Base-by-base conservation (phyloP, 92 coral and sea anemone species). In the Anthopleura xanthogrammica region DNA sequence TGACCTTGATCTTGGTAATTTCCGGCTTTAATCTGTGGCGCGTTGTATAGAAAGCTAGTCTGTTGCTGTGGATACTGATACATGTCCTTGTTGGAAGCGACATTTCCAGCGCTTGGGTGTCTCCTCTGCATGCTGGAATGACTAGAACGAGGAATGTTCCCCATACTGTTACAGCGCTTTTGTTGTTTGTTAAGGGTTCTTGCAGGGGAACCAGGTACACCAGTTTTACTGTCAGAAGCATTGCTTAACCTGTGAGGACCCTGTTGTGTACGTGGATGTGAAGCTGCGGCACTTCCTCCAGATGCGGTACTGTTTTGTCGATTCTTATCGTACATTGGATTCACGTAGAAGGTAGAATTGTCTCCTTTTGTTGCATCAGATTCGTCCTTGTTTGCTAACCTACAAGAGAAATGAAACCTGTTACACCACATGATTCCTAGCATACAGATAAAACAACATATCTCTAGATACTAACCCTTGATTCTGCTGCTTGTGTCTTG, bases 51-150 rank as follows among this genome's bases (percentile, higher is more conserved):
- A 23, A 78, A 56, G 58, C 62, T 72, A 0, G 36, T 29, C 52
- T 85, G 88, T 41, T 76, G 87, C 62, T 60, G 76, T 42, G 24
- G 82, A 12, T 78, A 77, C 76, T 80, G 88, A 6, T 66, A 77
- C 62, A 71, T 19, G 16, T 41, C 83, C 5, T 79, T 70, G 13
- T 73, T 57, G 7, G 83, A 66, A 12, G 91, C 89, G 5, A 90
- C 91, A 40, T 90, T 90, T 62, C 93, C 93, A 7, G 91, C 89
- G n/a, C 93, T 90, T 11, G 90, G 91, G 64, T 90, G 93, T 20
- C 93, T 76, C 9, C 91, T 88, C 52, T 83, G 74, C 60, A 88
- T 57, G 0, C 85, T 81, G 1, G 82, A 77, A 36, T 79, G 85
- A 68, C 71, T 76, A 20, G 83, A 85, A 16, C 86, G 89, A 14